A percentile compares a stretch with the other conserved stretches of the same genome.
Conservation (phyloP, 2,888 invertebrate species). For the Hirtodrosophila trivittata region DNA sequence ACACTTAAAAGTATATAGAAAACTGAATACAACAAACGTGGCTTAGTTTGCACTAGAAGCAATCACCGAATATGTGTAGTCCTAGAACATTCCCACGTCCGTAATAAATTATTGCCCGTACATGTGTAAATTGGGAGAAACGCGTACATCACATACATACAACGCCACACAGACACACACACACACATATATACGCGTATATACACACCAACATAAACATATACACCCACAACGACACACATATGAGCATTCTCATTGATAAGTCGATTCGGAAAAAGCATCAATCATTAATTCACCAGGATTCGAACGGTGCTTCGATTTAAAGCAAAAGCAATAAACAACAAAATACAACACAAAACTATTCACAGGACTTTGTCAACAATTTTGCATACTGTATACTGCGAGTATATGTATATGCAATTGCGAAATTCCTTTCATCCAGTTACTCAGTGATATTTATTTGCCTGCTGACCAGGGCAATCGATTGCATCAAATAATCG, state of each 20-base stretch:
- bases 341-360: constrained; percentile 8
- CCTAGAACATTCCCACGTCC: constrained; percentile 15
- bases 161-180: neutral
- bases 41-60: constrained; percentile 32
- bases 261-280: constrained; percentile 64
- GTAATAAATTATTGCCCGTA: constrained; percentile 1
- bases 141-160: constrained; percentile 17
- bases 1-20: neutral
- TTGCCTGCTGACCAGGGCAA: neutral
- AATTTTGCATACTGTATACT: constrained; percentile 19
- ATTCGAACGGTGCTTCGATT: constrained; percentile 57
- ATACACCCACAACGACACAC: constrained; percentile 33
- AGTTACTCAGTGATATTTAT: constrained; percentile 2
- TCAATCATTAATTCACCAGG: constrained; percentile 54
- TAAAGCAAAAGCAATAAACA: constrained; percentile 12
- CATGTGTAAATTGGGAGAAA: constrained; percentile 23
- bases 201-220: constrained; percentile 13
- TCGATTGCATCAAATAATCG: constrained; percentile 50
- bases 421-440: constrained; percentile 6
- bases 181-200: constrained; percentile 7
- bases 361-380: constrained; percentile 58
- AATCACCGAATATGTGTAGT: constrained; percentile 30
- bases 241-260: constrained; percentile 76
- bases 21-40: constrained; percentile 3
- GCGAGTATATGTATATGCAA: constrained; percentile 10